These are phyloP conservation scores for Ambastaia sidthimunki DNA, from an alignment of 2,797 vertebrate species.

Conservation along the genomic window DNA sequence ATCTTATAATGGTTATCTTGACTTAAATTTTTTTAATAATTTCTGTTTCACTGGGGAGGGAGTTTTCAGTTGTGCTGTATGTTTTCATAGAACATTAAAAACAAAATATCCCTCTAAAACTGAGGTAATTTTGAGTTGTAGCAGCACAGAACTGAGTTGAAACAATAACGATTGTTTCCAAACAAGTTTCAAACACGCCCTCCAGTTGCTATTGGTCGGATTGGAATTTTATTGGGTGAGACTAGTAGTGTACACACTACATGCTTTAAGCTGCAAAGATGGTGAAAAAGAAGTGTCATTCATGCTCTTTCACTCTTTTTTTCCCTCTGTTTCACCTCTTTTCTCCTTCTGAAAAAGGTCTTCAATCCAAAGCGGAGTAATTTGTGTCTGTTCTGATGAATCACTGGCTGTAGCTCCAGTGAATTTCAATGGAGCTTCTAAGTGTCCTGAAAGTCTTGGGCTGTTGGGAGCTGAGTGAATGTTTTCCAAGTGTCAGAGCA, in stretches of 20 bases:
- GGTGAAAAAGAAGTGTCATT: background rate
- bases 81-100: background rate
- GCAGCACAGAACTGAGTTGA: no score
- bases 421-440: constrained; percentile 22
- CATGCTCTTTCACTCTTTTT: background rate
- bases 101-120: background rate
- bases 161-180: no score
- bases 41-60: no score
- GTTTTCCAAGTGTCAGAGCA: constrained; percentile 38
- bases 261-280: background rate
- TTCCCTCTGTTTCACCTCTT: background rate
- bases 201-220: background rate
- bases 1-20: no score
- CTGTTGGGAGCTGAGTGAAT: constrained; percentile 33
- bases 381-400: constrained; percentile 38
- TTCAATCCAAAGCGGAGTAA: constrained; percentile 2
- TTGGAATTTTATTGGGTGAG: background rate
- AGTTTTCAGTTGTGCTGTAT: no score
- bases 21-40: no score
- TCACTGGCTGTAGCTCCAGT: constrained; percentile 7
- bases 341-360: background rate
- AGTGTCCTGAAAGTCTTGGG: constrained; percentile 15
- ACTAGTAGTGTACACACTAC: background rate
- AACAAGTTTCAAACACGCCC: background rate
- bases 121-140: no score